Conservation (phyloP, 30 jellyfish, hydroid and myxozoan genomes). For the Pseudorhiza aurosa region DNA sequence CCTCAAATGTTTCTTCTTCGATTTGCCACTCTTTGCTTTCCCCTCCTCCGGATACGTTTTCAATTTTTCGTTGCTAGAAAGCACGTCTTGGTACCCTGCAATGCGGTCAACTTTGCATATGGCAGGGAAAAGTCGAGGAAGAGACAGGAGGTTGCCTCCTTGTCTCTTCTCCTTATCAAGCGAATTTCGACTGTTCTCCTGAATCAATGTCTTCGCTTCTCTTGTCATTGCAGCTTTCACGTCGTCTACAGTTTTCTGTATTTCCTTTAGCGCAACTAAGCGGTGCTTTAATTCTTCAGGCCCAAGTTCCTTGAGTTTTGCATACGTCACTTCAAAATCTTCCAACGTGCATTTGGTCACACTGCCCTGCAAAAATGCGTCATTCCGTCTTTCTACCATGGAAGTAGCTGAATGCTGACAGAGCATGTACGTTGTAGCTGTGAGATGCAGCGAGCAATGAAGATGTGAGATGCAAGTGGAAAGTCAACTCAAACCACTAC, state of each 20-base stretch:
- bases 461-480: too few relatives aligned
- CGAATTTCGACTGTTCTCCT: not conserved
- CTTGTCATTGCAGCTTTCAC: slow-evolving; percentile 5
- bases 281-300: slow-evolving; percentile 24
- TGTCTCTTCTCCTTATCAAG: slow-evolving; percentile 9
- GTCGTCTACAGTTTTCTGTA: slow-evolving; percentile 4
- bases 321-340: slow-evolving; percentile 31
- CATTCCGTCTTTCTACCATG: slow-evolving; percentile 15
- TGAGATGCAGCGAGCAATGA: too few relatives aligned
- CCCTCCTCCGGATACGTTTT: not conserved
- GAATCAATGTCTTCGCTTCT: slow-evolving; percentile 9
- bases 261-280: not conserved
- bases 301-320: slow-evolving; percentile 17
- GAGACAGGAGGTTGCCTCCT: slow-evolving; percentile 5
- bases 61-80: not conserved
- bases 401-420: too few relatives aligned
- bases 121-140: slow-evolving; percentile 15
- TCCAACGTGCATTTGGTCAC: slow-evolving; percentile 43
- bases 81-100: slow-evolving; percentile 6
- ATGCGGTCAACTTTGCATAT: not conserved
- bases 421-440: too few relatives aligned
- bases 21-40: not conserved
- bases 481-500: too few relatives aligned
- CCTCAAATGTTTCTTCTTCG: not conserved
- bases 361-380: not conserved